Base-by-base conservation (phyloP, 2,113 vertebrate genomes). In the Lamprotornis superbus region DNA sequence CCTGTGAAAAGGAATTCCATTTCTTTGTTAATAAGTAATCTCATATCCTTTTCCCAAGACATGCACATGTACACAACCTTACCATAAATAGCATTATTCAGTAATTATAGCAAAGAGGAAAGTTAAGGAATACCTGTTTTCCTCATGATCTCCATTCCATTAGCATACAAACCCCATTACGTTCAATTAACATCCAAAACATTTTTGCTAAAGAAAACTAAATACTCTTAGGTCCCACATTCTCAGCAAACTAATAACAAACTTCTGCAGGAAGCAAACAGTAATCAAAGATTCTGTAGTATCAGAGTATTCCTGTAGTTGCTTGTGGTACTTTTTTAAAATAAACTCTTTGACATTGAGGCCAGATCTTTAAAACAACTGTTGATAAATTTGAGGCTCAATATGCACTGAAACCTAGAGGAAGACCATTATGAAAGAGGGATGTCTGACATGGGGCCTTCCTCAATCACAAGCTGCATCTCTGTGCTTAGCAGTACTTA, bases 11-110 rank as follows among this genome's bases (percentile, higher is more conserved):
- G 33, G 52, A 96, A 89, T 89, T 92, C 59, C 44, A 70, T 61
- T 92, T 93, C 50, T 90, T 88, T 95, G 67, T 80, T 79, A 80
- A 83, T 92, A 86, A 86, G 56, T 55, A 83, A 94, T 89, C 84
- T 37, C 39, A 24, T 37, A 81, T 70, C 35, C 68, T 83, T 81
- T 79, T 81, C 83, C 33, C 73, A 88, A 83, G 68, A 95, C 64
- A 67, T 6, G 35, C 33, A 59, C 37, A 23, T 18, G 21, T 68
- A 83, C 15, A 67, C 64, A 81, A 79, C 40, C 68, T 57, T 77
- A 83, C 56, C 59, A 85, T 74, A 95, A 94, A 85, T 39, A 76
- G 55, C 33, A 77, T 88, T 74, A 65, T 31, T 90, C 80, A 78
- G 56, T 90, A 94, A 92, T 83, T 73, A 86, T 33, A 86, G 60